These are phyloP conservation scores for Apodemus agrarius DNA, from an alignment of 2,797 vertebrate genomes.

Conservation along the genomic window DNA sequence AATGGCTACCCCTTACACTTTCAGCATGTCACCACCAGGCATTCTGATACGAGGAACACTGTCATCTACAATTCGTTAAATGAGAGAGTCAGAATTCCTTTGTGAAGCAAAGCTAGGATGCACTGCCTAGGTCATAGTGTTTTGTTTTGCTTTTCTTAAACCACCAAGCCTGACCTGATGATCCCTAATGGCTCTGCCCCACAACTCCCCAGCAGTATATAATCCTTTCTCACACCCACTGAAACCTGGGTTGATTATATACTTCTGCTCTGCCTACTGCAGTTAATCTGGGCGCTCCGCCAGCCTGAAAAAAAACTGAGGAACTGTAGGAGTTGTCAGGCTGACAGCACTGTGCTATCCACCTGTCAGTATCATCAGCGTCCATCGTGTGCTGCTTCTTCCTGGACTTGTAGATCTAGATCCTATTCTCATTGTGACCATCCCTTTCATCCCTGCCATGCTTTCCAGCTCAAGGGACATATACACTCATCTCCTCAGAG, in stretches of 20 bases:
- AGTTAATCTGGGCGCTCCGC: not conserved
- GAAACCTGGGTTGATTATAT: not conserved
- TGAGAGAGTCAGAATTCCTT: not conserved
- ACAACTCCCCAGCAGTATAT: not conserved
- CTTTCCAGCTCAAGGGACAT: not conserved
- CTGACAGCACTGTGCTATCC: too few species aligned
- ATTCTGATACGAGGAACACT: not conserved
- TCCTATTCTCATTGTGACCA: not conserved
- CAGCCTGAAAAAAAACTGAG: not conserved
- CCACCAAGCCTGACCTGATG: not conserved
- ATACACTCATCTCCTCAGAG: too few species aligned
- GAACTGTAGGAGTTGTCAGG: not conserved
- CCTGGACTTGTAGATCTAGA: not conserved
- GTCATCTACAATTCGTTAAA: not conserved
- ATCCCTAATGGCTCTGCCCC: not conserved
- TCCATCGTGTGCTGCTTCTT: not conserved
- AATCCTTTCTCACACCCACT: not conserved
- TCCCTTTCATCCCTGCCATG: not conserved
- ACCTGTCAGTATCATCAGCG: not conserved
- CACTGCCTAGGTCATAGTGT: not conserved
- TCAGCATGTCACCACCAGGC: not conserved
- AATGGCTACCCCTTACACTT: not conserved
- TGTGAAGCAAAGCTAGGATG: not conserved
- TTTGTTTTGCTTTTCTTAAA: not conserved
- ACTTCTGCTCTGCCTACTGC: not conserved